Conservation (phyloP, 2,113 vertebrate species). For the Ictalurus furcatus region DNA sequence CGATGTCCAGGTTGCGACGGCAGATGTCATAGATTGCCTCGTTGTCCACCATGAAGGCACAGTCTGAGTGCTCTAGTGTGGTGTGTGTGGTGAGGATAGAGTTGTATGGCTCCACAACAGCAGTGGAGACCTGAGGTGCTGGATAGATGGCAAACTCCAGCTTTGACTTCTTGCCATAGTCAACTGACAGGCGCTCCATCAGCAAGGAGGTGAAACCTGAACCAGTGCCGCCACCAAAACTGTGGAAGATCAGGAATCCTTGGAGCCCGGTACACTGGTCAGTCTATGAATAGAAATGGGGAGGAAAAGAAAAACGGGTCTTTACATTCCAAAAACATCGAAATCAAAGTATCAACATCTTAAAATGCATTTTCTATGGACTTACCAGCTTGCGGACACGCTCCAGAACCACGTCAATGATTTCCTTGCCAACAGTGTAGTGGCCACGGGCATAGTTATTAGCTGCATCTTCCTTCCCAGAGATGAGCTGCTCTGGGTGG, state of each 20-base stretch:
- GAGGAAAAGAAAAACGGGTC: neutral
- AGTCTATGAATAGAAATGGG: conserved; percentile 63
- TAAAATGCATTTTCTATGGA: neutral
- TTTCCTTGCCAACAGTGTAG: conserved; percentile 84
- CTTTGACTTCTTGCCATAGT: conserved; percentile 88
- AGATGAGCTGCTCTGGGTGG: conserved; percentile 86
- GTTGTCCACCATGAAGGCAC: conserved; percentile 89
- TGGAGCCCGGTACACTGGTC: conserved; percentile 85
- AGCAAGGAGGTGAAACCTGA: conserved; percentile 87
- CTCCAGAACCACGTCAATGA: conserved; percentile 80
- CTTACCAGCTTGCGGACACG: conserved; percentile 81
- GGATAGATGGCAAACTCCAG: conserved; percentile 86
- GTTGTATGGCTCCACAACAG: conserved; percentile 86
- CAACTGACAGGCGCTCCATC: conserved; percentile 84
- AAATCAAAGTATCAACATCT: neutral
- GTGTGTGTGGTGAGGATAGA: conserved; percentile 89
- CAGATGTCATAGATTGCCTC: conserved; percentile 90
- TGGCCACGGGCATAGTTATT: conserved; percentile 87
- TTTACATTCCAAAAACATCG: neutral
- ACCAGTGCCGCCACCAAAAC: conserved; percentile 84
- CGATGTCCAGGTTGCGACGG: conserved; percentile 80
- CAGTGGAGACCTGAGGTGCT: conserved; percentile 79
- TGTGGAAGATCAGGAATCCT: conserved; percentile 87
- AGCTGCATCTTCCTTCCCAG: conserved; percentile 87
- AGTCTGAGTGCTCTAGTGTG: conserved; percentile 85